Percentiles rank a stretch among this genome's conserved stretches.
Conservation (phyloP, 1,140 invertebrate genomes). For the Chrysomallon squamiferum region DNA sequence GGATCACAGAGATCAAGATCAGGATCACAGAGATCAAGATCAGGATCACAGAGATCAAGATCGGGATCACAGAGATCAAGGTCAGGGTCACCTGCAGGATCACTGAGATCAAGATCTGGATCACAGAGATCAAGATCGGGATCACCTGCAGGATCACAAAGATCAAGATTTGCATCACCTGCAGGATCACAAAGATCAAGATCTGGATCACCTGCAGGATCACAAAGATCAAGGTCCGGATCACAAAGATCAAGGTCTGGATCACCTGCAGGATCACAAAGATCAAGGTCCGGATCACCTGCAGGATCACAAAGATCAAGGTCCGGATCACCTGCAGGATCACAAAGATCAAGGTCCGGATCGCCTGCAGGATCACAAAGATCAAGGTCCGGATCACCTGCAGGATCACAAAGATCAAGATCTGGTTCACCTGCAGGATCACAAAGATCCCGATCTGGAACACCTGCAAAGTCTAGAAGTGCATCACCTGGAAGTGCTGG, state of each 20-base stretch:
- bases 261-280: slow-evolving; percentile 21
- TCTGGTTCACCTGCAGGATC: too few species aligned
- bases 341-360: slow-evolving; percentile 9
- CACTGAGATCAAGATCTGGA: slow-evolving; percentile 14
- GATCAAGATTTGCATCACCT: too few species aligned
- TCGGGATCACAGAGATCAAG: too few species aligned
- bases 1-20: too few species aligned
- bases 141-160: slow-evolving; percentile 9
- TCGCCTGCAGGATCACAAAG: slow-evolving; percentile 10
- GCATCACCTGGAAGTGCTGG: slow-evolving; percentile 19
- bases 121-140: slow-evolving; percentile 13
- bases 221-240: background rate
- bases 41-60: too few species aligned
- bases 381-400: too few species aligned
- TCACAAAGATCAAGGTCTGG: background rate
- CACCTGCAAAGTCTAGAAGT: background rate
- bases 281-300: too few species aligned
- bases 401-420: too few species aligned
- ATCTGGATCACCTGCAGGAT: too few species aligned
- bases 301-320: too few species aligned
- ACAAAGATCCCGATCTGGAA: background rate
- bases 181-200: too few species aligned
- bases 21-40: too few species aligned
- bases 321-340: slow-evolving; percentile 7
- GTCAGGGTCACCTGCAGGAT: slow-evolving; percentile 6